A percentile compares a stretch with the other conserved stretches of the same genome.
Evolutionary conservation across 2,797 vertebrate genomes (phyloP).

Genomic region (Monodelphis domestica): DNA sequence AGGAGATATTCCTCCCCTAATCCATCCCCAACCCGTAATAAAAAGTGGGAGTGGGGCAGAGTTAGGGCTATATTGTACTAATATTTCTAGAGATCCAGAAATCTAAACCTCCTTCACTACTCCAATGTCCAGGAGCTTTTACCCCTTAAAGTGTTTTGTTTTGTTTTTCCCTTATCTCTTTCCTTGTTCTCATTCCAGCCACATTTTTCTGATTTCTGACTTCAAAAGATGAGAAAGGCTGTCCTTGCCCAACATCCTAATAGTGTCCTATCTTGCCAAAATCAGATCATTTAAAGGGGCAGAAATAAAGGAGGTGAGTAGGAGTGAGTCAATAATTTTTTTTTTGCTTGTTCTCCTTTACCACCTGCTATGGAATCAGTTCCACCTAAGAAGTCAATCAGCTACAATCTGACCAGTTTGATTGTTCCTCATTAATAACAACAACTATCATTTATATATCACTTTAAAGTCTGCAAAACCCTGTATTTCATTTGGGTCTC

Average conservation of each 20-base stretch:
- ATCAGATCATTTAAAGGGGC: background rate
- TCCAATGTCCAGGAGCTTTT: background rate
- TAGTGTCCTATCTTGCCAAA: background rate
- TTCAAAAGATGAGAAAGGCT: conserved; percentile 5
- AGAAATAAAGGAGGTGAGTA: background rate
- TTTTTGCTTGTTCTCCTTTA: background rate
- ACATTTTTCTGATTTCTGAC: background rate
- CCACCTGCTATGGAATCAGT: background rate
- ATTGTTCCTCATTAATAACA: background rate
- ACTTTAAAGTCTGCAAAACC: background rate
- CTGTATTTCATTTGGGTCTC: background rate
- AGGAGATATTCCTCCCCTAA: background rate
- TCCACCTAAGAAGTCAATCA: background rate
- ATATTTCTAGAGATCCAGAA: background rate
- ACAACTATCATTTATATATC: background rate
- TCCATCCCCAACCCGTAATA: background rate
- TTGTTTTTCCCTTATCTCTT: background rate
- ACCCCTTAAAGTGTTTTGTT: background rate
- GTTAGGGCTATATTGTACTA: background rate
- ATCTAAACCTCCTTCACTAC: background rate
- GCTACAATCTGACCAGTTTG: background rate
- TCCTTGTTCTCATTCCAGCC: background rate
- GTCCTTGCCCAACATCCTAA: background rate
- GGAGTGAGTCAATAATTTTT: background rate
- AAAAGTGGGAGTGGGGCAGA: background rate